A percentile compares a stretch with the other conserved stretches of the same genome.
Evolutionary conservation across 2,888 invertebrate species (phyloP).

Genomic region (Nesidiocoris tenuis): DNA sequence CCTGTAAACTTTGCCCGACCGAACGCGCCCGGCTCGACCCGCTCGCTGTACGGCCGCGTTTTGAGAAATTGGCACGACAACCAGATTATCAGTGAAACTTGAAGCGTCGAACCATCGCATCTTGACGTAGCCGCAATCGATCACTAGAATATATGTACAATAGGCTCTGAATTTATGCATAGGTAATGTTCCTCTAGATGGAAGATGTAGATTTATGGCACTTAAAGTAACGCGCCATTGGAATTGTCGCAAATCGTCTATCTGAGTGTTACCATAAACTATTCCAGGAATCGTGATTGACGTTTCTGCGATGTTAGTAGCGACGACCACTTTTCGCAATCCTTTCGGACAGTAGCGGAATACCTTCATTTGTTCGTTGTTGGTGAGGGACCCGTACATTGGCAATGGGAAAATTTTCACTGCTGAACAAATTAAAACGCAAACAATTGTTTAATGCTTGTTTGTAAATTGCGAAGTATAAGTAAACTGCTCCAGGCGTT

Average conservation of each 20-base stretch:
- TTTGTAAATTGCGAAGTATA: not conserved
- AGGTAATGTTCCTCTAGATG: too few species aligned
- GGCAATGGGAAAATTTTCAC: conserved; percentile 59
- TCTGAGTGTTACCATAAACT: conserved; percentile 76
- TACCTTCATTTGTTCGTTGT: conserved; percentile 76
- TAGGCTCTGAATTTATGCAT: too few species aligned
- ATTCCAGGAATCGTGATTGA: conserved; percentile 95
- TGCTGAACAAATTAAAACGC: too few species aligned
- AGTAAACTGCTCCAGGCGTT: too few species aligned
- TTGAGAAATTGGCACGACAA: conserved; percentile 77
- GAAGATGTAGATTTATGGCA: too few species aligned
- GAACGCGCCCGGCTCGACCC: conserved; percentile 84
- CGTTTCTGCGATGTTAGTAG: conserved; percentile 98
- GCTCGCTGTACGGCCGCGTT: conserved; percentile 90
- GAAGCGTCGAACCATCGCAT: conserved; percentile 83
- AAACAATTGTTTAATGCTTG: conserved; percentile 27
- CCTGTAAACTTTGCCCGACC: conserved; percentile 81
- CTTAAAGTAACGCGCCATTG: too few species aligned
- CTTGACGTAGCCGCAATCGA: conserved; percentile 96
- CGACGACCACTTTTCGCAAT: conserved; percentile 84
- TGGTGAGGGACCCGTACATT: conserved; percentile 88
- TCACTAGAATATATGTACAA: too few species aligned
- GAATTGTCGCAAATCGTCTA: too few species aligned
- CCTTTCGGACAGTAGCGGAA: conserved; percentile 77
- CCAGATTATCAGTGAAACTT: conserved; percentile 79